phyloP scores from a whole-genome alignment of 2,797 vertebrate genomes.

The Enteromius mattozi region DNA sequence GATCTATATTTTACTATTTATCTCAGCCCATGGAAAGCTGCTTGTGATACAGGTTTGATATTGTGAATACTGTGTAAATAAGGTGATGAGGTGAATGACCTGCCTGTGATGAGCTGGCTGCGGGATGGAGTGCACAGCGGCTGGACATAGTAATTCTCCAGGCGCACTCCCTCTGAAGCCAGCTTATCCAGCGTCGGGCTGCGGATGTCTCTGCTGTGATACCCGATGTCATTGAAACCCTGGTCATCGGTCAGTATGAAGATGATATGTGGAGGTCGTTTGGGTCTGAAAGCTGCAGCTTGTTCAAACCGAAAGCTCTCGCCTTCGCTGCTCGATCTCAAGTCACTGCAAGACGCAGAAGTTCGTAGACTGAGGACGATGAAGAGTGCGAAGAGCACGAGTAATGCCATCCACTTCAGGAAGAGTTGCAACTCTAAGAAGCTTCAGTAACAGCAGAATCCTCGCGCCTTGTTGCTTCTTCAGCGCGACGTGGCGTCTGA shows the following conservation, averaged over 20 bases:
- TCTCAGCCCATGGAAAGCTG: neutral
- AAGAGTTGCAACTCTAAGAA: neutral
- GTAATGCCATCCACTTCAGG: conserved; percentile 73
- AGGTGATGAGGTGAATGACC: conserved; percentile 75
- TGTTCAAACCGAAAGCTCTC: conserved; percentile 64
- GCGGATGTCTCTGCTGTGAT: conserved; percentile 90
- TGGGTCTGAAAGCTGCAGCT: conserved; percentile 48
- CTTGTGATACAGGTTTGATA: neutral
- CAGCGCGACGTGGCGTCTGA: conserved; percentile 6
- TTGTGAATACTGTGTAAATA: neutral
- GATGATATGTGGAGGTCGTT: conserved; percentile 88
- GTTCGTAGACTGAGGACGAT: conserved; percentile 74
- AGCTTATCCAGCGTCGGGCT: conserved; percentile 93
- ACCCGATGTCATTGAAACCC: conserved; percentile 94
- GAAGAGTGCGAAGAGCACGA: conserved; percentile 80
- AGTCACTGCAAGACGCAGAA: conserved; percentile 77
- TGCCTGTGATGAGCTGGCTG: conserved; percentile 95
- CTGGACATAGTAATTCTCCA: conserved; percentile 98
- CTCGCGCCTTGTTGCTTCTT: neutral
- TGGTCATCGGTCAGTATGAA: conserved; percentile 96
- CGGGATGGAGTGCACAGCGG: conserved; percentile 96
- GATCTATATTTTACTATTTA: neutral
- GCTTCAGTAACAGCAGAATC: no score
- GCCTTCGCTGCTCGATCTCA: conserved; percentile 73
- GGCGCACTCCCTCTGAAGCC: conserved; percentile 90